Conservation (phyloP, 2,797 vertebrate genomes). For the Paratrypauchen microcephalus region DNA sequence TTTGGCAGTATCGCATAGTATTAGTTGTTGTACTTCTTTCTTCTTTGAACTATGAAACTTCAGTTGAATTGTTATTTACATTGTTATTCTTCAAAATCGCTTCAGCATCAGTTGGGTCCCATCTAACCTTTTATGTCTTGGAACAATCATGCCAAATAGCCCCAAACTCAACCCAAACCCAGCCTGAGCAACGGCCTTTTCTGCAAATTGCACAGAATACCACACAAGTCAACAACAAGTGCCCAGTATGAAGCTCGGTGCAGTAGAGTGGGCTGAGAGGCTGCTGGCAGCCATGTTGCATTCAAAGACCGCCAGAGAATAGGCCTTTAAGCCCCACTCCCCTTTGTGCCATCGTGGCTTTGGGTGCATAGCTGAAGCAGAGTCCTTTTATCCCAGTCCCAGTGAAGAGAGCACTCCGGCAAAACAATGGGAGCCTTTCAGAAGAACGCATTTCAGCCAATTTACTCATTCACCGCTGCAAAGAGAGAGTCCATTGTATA, state of each 20-base stretch:
- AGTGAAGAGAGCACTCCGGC: conserved; percentile 32
- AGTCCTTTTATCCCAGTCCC: neutral
- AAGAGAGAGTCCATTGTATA: too few relatives aligned
- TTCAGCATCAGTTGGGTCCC: too few relatives aligned
- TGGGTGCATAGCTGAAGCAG: conserved; percentile 14
- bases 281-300: conserved; percentile 33
- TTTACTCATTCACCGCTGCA: neutral
- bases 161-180: conserved; percentile 19
- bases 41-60: neutral
- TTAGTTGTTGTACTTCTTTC: too few relatives aligned
- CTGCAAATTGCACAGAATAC: conserved; percentile 31
- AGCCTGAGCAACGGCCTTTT: conserved; percentile 15
- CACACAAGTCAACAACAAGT: conserved; percentile 40
- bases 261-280: conserved; percentile 33
- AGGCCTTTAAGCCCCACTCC: conserved; percentile 41
- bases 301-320: conserved; percentile 50
- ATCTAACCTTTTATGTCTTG: neutral
- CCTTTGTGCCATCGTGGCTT: conserved; percentile 24
- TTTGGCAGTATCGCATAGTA: too few relatives aligned
- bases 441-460: conserved; percentile 12
- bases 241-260: conserved; percentile 35
- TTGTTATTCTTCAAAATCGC: too few relatives aligned
- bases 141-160: neutral
- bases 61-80: neutral
- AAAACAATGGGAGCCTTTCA: conserved; percentile 41